Conservation (phyloP, 1,140 invertebrate genomes). For the Phortica variegata region DNA sequence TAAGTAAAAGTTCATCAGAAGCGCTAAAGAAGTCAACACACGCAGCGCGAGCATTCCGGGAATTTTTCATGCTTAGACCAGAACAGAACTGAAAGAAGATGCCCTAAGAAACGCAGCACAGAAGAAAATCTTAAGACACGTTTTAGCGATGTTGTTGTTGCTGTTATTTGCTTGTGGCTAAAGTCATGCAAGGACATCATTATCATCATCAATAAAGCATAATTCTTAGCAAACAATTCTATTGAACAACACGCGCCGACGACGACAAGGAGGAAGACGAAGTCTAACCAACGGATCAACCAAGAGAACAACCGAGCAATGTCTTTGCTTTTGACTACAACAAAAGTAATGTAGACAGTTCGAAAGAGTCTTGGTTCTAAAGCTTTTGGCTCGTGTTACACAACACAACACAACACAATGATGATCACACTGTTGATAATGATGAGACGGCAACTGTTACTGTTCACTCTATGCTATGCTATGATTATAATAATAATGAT, state of each 20-base stretch:
- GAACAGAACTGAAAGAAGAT: constrained; percentile 1
- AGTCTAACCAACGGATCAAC: background rate
- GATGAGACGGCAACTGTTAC: too few relatives aligned
- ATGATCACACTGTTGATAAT: constrained; percentile 26
- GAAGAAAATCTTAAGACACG: background rate
- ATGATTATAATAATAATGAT: too few relatives aligned
- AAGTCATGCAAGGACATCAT: constrained; percentile 40
- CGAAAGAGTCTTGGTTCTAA: too few relatives aligned
- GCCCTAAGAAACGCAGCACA: background rate
- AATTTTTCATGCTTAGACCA: constrained; percentile 45
- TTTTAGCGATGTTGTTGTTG: constrained; percentile 13
- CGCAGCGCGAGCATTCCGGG: constrained; percentile 27
- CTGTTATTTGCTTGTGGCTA: constrained; percentile 14
- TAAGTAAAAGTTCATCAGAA: constrained; percentile 5
- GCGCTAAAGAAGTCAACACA: background rate
- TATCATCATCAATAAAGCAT: constrained; percentile 56
- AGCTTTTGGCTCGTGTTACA: constrained; percentile 50
- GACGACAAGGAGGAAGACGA: too few relatives aligned
- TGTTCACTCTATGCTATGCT: too few relatives aligned
- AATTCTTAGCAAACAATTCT: constrained; percentile 54
- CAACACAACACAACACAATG: constrained; percentile 8
- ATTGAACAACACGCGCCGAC: constrained; percentile 40
- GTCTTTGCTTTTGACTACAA: constrained; percentile 5
- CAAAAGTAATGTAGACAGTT: too few relatives aligned
- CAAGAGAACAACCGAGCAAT: constrained; percentile 8